These are phyloP conservation scores for Nothura maculosa DNA, from an alignment of 2,797 vertebrate species.

Conservation along the genomic window DNA sequence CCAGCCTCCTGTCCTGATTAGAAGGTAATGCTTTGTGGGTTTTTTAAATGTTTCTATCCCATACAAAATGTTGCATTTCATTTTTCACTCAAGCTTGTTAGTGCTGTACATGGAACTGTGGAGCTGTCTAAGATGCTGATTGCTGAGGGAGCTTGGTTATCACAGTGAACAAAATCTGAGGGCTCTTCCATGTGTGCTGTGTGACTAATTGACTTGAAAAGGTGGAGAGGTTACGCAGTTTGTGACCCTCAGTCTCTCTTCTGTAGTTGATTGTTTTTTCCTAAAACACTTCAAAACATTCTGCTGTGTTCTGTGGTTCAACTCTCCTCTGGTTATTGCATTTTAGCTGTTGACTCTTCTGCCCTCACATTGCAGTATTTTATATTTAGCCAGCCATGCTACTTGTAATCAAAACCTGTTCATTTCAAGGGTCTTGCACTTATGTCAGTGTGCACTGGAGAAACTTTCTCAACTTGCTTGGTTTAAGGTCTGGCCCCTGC, in stretches of 20 bases:
- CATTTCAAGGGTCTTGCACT: too few species aligned
- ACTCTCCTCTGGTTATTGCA: neutral
- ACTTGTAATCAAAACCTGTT: too few species aligned
- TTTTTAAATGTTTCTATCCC: neutral
- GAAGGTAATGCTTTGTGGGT: too few species aligned
- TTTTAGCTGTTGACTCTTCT: neutral
- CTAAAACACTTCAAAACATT: neutral
- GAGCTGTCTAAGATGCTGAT: accelerated
- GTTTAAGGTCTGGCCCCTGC: neutral
- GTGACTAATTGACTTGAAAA: accelerated
- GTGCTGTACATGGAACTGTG: neutral
- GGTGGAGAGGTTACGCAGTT: neutral
- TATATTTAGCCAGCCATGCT: neutral
- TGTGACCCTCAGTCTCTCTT: neutral
- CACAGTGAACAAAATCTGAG: accelerated
- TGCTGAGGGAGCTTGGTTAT: accelerated
- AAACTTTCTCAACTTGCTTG: neutral
- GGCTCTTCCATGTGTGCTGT: accelerated
- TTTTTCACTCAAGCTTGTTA: neutral
- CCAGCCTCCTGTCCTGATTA: too few species aligned
- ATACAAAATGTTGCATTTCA: neutral
- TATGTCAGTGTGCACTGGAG: too few species aligned
- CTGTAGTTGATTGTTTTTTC: neutral
- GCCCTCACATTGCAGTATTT: neutral
- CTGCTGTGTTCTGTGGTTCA: neutral